These are phyloP conservation scores for Pontoporia blainvillei DNA, from an alignment of 2,113 vertebrate genomes.

Conservation along the genomic window DNA sequence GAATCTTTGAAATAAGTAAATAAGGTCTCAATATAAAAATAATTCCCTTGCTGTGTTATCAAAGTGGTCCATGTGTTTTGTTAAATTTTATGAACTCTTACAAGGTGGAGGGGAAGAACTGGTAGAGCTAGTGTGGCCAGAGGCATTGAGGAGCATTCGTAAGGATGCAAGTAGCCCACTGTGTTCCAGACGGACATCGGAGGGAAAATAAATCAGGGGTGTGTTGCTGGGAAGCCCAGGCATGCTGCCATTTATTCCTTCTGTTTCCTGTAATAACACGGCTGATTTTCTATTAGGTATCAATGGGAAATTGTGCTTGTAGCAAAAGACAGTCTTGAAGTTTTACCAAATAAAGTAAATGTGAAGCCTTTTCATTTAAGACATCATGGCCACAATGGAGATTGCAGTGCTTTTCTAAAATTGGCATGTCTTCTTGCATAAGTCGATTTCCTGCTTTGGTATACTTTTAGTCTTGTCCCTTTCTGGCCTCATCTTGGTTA, in stretches of 20 bases:
- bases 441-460: conserved; percentile 47
- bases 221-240: neutral
- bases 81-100: neutral
- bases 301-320: neutral
- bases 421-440: neutral
- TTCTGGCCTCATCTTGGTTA: conserved; percentile 26
- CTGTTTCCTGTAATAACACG: neutral
- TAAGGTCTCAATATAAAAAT: neutral
- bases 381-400: neutral
- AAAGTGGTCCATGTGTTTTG: neutral
- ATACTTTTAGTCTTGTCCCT: conserved; percentile 6
- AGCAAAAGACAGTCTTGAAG: neutral
- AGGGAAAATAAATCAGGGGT: neutral
- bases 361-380: neutral
- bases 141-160: neutral
- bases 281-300: neutral
- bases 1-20: neutral
- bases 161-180: neutral
- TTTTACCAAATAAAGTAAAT: conserved; percentile 14
- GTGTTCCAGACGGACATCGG: neutral
- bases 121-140: neutral
- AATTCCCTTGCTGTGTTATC: neutral
- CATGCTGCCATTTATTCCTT: neutral
- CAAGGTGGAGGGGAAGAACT: neutral
- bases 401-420: neutral